These are phyloP conservation scores for Heteromyza rotundicornis DNA, from an alignment of 2,888 invertebrate species.

Conservation along the genomic window DNA sequence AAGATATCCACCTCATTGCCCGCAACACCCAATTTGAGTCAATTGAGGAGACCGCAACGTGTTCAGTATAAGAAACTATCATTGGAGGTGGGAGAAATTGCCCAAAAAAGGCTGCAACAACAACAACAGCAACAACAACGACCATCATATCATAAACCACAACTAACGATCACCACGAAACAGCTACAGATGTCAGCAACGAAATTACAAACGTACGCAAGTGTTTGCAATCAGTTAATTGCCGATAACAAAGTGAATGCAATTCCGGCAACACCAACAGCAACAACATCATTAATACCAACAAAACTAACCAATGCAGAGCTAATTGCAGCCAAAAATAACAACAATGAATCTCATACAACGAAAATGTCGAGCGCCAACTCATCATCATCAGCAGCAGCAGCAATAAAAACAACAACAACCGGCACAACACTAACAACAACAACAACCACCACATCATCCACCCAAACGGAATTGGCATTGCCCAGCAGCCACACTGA, in stretches of 20 bases:
- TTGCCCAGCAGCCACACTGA: too few species aligned
- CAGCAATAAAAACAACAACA: conserved; percentile 20
- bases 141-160: conserved; percentile 13
- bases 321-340: conserved; percentile 8
- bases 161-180: conserved; percentile 23
- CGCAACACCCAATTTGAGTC: conserved; percentile 45
- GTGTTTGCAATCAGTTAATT: background rate
- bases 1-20: conserved; percentile 45
- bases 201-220: conserved; percentile 10
- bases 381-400: conserved; percentile 10
- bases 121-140: conserved; percentile 1
- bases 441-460: conserved; percentile 26
- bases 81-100: conserved; percentile 27
- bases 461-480: background rate
- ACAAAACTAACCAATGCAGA: conserved; percentile 9
- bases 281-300: conserved; percentile 27
- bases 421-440: conserved; percentile 26
- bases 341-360: conserved; percentile 6
- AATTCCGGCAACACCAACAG: conserved; percentile 17
- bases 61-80: conserved; percentile 41
- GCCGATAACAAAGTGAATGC: conserved; percentile 1
- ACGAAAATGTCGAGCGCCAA: conserved; percentile 1
- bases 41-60: conserved; percentile 35
- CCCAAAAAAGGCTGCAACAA: background rate
- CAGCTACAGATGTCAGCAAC: conserved; percentile 24